A percentile compares a stretch with the other conserved stretches of the same genome.
Evolutionary conservation across 2,113 vertebrate species (phyloP).

Genomic region (Anser brachyrhynchus): DNA sequence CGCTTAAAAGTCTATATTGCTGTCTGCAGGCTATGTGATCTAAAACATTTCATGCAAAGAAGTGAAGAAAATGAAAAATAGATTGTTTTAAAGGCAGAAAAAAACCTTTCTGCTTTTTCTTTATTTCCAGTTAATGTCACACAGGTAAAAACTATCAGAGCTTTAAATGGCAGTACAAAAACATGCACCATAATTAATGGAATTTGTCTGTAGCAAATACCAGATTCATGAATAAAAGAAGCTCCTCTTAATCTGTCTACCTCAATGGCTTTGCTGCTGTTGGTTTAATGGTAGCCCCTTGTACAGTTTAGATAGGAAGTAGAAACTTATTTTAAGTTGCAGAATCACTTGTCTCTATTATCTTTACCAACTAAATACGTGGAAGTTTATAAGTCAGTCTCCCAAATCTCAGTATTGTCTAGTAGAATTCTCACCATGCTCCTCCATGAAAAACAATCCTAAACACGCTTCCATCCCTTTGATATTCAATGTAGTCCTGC

Average conservation of each 20-base stretch:
- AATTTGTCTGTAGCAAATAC: background rate
- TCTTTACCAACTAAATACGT: background rate
- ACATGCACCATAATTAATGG: background rate
- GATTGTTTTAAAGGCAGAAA: background rate
- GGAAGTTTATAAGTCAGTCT: background rate
- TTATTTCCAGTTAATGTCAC: background rate
- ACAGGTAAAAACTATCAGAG: background rate
- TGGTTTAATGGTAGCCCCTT: background rate
- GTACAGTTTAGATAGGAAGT: background rate
- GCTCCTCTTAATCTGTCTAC: background rate
- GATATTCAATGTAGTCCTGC: background rate
- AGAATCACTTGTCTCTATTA: background rate
- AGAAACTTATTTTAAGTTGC: background rate
- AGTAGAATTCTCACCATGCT: background rate
- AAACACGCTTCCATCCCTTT: background rate
- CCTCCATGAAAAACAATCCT: background rate
- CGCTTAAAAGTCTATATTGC: constrained; percentile 24
- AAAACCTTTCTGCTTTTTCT: background rate
- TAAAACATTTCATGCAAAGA: constrained; percentile 43
- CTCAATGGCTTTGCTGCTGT: background rate
- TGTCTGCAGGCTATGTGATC: constrained; percentile 41
- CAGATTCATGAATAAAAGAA: constrained; percentile 7
- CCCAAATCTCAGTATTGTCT: background rate
- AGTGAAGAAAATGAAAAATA: constrained; percentile 11
- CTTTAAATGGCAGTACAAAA: background rate